Evolutionary conservation across 2,113 vertebrate genomes (phyloP), one percentile per base, ranked within the genome.

Genomic region (Hippocampus guttulatus): DNA sequence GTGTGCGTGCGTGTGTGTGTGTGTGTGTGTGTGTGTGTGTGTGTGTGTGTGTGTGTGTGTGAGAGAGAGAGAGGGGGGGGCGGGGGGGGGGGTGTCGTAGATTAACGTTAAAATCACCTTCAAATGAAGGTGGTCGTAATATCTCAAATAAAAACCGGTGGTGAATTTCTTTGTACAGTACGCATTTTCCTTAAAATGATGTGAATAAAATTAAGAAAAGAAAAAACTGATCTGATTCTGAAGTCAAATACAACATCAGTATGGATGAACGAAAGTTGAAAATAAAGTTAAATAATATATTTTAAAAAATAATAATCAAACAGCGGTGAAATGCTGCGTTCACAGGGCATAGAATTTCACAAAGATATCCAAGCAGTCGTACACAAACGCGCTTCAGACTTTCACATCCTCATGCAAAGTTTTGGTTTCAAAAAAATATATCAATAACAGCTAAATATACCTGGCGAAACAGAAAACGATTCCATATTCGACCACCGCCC

Each of bases 391-490:
- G 23, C 33, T 38, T 58, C 23, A 16, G 5, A 30, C 57, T 8
- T 60, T 30, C 55, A 23, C 52, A n/a, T n/a, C 3, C 8, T 54
- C 30, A 69, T 64, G 55, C 30, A 74, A 60, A 75, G 71, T 45
- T 0, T 52, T 70, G 0, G 57, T 49, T 51, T 75, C 64, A n/a
- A 52, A 16, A 16, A 52, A 9, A 40, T 55, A 61, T 49, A 49
- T 1, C 23, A 27, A 40, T 30, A 41, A 69, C 49, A 63, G 33
- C 7, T 64, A 12, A 3, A 54, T 23, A 75, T 58, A 68, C 11
- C 21, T 41, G 33, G 5, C 38, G 1, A 11, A 63, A 5, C 3
- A 27, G 15, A 60, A 60, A n/a, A 40, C 27, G 15, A 30, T 38
- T 38, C 33, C 33, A 57, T 16, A 27, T 5, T 2, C 11, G 9